Evolutionary conservation across 2,797 vertebrate species (phyloP), one percentile per base, ranked within the genome.

Genomic region (Phrynocephalus forsythii): DNA sequence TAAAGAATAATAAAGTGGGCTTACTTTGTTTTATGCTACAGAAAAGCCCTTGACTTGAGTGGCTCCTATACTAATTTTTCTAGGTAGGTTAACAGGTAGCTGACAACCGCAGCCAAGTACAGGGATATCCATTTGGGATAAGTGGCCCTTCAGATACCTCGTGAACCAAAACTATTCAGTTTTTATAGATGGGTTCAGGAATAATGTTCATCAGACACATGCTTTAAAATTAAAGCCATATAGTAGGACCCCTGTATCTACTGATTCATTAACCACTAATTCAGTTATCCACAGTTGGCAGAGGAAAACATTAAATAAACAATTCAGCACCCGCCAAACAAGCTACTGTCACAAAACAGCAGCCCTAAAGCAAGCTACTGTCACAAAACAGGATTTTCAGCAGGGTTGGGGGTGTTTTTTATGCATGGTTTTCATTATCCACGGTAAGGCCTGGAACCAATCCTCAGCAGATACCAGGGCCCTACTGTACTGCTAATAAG

Each of bases 201-300:
- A 76, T 44, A 63, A 80, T 79, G 10, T 60, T 30, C 30, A 26
- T 69, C 20, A 52, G 83, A 33, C 24, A 87, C 76, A 44, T 86
- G 5, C 11, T 87, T 83, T 89, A n/a, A 33, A 84, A 93, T 50
- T 87, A 81, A 26, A 86, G 9, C 0, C 86, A 24, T 73, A n/a
- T 87, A 33, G 33, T 33, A 33, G 33, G 33, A 33, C 33, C 33
- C 33, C 33, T 33, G 33, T 33, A 33, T 33, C 33, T 33, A 33
- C 33, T 33, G 33, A 33, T 33, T 33, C 33, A 33, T 33, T 33
- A 33, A 33, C 33, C 33, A 33, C 33, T 33, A 33, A 33, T 33
- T 33, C 33, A 33, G 33, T 33, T 33, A 33, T 33, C 33, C 33
- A 33, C 33, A 33, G 33, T 33, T 33, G 33, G 33, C 33, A 33